These are phyloP conservation scores for Diploptera punctata DNA, from an alignment of 2,888 invertebrate genomes.

Conservation along the genomic window DNA sequence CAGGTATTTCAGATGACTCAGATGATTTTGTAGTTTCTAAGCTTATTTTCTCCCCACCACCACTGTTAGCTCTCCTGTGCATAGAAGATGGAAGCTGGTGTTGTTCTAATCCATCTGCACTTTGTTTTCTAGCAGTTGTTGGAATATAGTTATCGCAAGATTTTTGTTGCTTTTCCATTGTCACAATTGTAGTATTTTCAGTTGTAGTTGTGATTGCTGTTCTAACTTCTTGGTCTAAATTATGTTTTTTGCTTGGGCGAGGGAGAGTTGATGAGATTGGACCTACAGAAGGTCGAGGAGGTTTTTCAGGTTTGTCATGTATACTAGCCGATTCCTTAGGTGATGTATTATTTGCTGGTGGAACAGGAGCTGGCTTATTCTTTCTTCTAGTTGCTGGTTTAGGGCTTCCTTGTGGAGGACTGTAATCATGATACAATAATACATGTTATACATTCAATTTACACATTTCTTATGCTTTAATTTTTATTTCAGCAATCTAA, in stretches of 20 bases:
- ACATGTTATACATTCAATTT: no score
- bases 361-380: constrained; percentile 66
- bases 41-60: constrained; percentile 14
- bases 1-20: neutral
- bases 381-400: constrained; percentile 74
- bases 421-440: constrained; percentile 58
- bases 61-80: neutral
- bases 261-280: constrained; percentile 65
- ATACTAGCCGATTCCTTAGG: constrained; percentile 53
- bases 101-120: constrained; percentile 11
- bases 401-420: constrained; percentile 77
- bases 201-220: neutral
- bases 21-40: neutral
- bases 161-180: constrained; percentile 29
- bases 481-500: no score
- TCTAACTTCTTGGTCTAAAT: constrained; percentile 56
- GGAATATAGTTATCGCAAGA: neutral
- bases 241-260: constrained; percentile 62
- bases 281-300: constrained; percentile 65
- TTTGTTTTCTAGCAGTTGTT: neutral
- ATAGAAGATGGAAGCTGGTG: neutral
- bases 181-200: neutral
- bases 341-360: constrained; percentile 35
- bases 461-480: no score
- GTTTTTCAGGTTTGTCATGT: constrained; percentile 68